Percentiles rank a stretch among this genome's conserved stretches.
These are phyloP conservation scores for Ceratina australensis DNA, from an alignment of 1,140 invertebrate species.

Conservation along the genomic window DNA sequence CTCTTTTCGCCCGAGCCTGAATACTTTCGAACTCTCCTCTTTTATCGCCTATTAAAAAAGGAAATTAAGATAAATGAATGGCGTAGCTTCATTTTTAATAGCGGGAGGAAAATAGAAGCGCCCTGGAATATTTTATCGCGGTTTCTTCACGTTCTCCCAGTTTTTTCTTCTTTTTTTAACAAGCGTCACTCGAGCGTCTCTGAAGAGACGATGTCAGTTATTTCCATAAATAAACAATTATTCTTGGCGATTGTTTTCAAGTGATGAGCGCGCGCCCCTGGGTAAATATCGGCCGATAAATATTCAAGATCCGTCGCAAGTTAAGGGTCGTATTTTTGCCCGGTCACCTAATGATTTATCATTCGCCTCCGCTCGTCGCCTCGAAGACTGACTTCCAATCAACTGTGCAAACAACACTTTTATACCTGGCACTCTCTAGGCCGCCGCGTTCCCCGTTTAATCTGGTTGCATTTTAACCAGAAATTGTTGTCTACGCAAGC, in stretches of 20 bases:
- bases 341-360: conserved; percentile 65
- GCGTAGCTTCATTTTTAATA: too few species aligned
- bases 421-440: too few species aligned
- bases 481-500: too few species aligned
- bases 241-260: conserved; percentile 42
- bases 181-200: not conserved
- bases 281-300: conserved; percentile 43
- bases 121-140: not conserved
- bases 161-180: not conserved
- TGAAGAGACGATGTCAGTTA: not conserved
- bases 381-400: not conserved
- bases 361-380: conserved; percentile 61
- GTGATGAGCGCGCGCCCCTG: not conserved
- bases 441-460: too few species aligned
- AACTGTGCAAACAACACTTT: too few species aligned
- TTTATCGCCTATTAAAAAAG: conserved; percentile 22
- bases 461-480: too few species aligned
- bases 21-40: not conserved
- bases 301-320: conserved; percentile 35
- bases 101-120: too few species aligned
- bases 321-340: not conserved
- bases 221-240: conserved; percentile 50
- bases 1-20: not conserved
- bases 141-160: not conserved
- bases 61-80: conserved; percentile 1